Conservation (phyloP, 2,797 vertebrate genomes). For the Arctocebus calabarensis region DNA sequence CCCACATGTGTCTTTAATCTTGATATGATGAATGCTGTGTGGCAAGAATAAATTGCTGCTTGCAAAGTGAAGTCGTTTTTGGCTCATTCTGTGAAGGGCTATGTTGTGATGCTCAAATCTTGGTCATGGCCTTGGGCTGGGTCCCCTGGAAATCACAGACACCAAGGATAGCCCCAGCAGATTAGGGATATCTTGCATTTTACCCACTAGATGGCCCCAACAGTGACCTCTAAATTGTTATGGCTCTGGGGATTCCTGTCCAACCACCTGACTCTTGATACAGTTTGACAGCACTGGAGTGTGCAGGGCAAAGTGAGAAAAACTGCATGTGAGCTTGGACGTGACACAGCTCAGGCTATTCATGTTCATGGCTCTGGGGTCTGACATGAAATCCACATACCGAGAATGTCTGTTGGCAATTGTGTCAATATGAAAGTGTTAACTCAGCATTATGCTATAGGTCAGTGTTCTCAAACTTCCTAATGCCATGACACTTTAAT, state of each 20-base stretch:
- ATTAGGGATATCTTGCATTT: not conserved
- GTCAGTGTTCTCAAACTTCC: too few relatives aligned
- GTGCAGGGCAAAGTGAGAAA: not conserved
- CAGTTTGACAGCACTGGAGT: not conserved
- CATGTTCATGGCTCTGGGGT: not conserved
- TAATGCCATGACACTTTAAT: too few relatives aligned
- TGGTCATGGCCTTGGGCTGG: not conserved
- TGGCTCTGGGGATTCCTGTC: not conserved
- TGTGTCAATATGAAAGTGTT: not conserved
- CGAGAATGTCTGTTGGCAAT: not conserved
- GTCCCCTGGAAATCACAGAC: not conserved
- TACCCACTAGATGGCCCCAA: not conserved
- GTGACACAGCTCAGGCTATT: not conserved
- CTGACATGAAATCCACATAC: not conserved
- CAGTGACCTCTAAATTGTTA: not conserved
- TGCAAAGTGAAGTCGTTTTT: not conserved
- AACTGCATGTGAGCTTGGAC: not conserved
- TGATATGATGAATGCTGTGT: conserved; percentile 31
- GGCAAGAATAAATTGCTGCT: conserved; percentile 58
- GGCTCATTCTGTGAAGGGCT: conserved; percentile 2
- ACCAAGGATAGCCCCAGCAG: not conserved
- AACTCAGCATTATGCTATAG: not conserved
- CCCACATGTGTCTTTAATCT: conserved; percentile 72
- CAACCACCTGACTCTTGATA: not conserved
- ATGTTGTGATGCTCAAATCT: not conserved